Conservation (phyloP, 2,888 invertebrate species). For the Acleris emargana region DNA sequence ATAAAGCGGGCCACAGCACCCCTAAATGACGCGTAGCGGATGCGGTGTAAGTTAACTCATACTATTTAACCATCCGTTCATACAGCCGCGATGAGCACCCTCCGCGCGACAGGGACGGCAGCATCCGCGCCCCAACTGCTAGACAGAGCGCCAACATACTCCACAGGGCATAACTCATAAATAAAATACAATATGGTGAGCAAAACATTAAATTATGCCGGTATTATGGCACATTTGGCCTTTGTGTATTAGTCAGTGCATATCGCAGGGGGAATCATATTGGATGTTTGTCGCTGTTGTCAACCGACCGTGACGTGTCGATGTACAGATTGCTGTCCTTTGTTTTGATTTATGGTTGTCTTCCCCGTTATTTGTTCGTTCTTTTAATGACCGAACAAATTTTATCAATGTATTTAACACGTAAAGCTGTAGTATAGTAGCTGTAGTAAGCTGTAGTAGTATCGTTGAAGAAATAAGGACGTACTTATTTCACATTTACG, state of each 20-base stretch:
- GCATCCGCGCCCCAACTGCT: slow-evolving; percentile 43
- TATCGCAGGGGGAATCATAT: slow-evolving; percentile 68
- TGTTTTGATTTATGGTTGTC: slow-evolving; percentile 60
- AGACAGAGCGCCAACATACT: slow-evolving; percentile 57
- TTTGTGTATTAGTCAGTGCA: slow-evolving; percentile 79
- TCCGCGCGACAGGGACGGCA: slow-evolving; percentile 58
- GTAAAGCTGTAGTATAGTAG: too few relatives aligned
- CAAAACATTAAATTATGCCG: slow-evolving; percentile 84
- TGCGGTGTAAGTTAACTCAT: slow-evolving; percentile 82
- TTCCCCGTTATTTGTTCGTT: slow-evolving; percentile 4
- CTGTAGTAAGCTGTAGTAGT: too few relatives aligned
- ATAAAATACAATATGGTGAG: slow-evolving; percentile 85
- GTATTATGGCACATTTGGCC: slow-evolving; percentile 84
- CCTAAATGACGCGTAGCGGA: slow-evolving; percentile 79
- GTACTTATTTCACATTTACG: too few relatives aligned
- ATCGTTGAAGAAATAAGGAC: too few relatives aligned
- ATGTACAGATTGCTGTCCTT: slow-evolving; percentile 34
- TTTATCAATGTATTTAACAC: too few relatives aligned
- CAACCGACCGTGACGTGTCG: slow-evolving; percentile 55
- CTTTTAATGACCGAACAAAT: background rate
- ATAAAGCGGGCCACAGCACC: slow-evolving; percentile 64
- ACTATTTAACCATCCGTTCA: slow-evolving; percentile 82
- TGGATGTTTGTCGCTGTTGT: slow-evolving; percentile 67
- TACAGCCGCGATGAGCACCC: slow-evolving; percentile 75
- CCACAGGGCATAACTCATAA: slow-evolving; percentile 82